Conservation (phyloP, 2,888 invertebrate genomes). For the Lottia gigantea region DNA sequence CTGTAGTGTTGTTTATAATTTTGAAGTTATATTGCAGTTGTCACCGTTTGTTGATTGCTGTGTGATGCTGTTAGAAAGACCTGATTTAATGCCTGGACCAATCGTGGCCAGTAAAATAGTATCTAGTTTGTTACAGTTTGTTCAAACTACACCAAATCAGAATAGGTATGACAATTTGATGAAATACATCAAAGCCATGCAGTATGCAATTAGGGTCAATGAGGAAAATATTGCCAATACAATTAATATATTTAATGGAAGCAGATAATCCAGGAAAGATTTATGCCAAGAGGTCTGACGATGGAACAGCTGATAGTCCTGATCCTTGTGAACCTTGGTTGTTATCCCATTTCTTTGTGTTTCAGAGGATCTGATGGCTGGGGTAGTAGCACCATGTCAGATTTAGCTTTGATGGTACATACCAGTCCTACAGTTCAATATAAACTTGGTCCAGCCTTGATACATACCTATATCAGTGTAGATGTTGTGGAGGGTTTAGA, state of each 20-base stretch:
- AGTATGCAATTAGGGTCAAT: too few relatives aligned
- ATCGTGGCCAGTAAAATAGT: slow-evolving; percentile 33
- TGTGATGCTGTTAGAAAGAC: slow-evolving; percentile 30
- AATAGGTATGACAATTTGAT: background rate
- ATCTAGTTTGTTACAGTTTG: slow-evolving; percentile 29
- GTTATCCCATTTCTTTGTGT: background rate
- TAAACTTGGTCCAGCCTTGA: slow-evolving; percentile 33
- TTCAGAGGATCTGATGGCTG: slow-evolving; percentile 18
- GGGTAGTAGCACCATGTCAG: slow-evolving; percentile 30
- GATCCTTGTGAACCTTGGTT: too few relatives aligned
- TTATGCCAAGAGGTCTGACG: too few relatives aligned
- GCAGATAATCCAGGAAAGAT: background rate
- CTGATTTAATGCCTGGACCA: slow-evolving; percentile 36
- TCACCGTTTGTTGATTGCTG: slow-evolving; percentile 36
- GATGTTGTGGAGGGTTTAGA: slow-evolving; percentile 41
- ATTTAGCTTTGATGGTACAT: slow-evolving; percentile 33
- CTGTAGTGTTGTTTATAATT: background rate
- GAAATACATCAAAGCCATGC: too few relatives aligned
- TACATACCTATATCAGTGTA: slow-evolving; percentile 33
- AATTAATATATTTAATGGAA: too few relatives aligned
- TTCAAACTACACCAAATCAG: slow-evolving; percentile 17
- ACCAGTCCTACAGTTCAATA: slow-evolving; percentile 32
- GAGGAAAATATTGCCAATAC: too few relatives aligned
- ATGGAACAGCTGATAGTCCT: too few relatives aligned
- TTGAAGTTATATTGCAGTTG: slow-evolving; percentile 22